Base-by-base conservation (phyloP, 2,888 invertebrate genomes). In the Norana najaformis region DNA sequence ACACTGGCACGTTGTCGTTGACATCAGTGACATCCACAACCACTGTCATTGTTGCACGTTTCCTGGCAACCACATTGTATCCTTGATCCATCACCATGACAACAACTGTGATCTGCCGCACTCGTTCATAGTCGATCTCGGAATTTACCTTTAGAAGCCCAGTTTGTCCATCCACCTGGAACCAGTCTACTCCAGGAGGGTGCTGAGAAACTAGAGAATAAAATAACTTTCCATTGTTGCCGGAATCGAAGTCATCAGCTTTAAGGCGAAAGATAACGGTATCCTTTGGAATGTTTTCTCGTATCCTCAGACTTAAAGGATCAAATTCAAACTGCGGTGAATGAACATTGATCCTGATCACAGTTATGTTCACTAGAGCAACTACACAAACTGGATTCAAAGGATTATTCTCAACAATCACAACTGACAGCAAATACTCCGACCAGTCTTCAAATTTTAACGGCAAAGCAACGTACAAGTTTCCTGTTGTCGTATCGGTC, bases 1-100 rank as follows among this genome's bases (percentile, higher is more conserved):
- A 99, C 93, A 96, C 96, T 11, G 99, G 99, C 35, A 97, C 96
- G 95, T 99, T 97, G 95, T 99, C 99, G 95, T 99, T 99, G 91
- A 97, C 96, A 94, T 99, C 99, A 92, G 96, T 96, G 0, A 94
- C 96, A 92, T 96, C 96, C 89, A 98, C 96, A 35, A 96, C 96
- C 16, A 98, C 96, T 11, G 97, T 97, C 23, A 98, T 96, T 47
- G 97, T 96, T 95, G 90, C 38, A 20, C 88, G 90, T 23, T 88
- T 16, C 23, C 35, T 23, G 39, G 47, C 5, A 14, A 88, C 85
- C 20, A n/a, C 69, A 8, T n/a, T n/a, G n/a, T 69, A 30, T 8
- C 89, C 69, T 88, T 90, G 89, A 91, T 94, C 94, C 93, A 97
- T 97, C 0, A 98, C 98, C 90, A 97, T 96, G 35, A 98, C 96